Evolutionary conservation across 2,113 vertebrate species (phyloP), one percentile per base, ranked within the genome.

Genomic region (Phaethornis superciliosus): DNA sequence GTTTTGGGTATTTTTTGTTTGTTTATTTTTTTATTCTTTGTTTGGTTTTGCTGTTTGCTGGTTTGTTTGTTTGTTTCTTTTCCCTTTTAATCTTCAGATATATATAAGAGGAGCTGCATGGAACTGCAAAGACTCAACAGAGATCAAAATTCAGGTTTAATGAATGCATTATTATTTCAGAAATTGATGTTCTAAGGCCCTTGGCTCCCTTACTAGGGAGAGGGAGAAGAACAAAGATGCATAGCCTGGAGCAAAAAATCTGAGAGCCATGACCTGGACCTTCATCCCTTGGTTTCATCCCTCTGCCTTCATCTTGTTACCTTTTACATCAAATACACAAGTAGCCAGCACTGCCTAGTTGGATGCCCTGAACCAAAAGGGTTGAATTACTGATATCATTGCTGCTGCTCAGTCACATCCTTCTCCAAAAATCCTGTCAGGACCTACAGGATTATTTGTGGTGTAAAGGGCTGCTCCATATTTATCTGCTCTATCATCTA

Each of bases 111-210:
- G 65, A 85, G 26, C 30, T 67, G 21, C 82, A 6, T 0, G 24
- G 47, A 67, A 32, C 79, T 85, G 71, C 58, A 55, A 90, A 46
- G n/a, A 44, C 33, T 30, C 56, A 76, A 10, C 23, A 55, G 28
- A 82, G 37, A 74, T 42, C 18, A 67, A 42, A 84, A 67, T 35
- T 60, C 30, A 27, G 3, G 10, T 46, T 37, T 58, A 46, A 28
- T 3, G 4, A 15, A 4, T 5, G 6, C 18, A 20, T 23, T 47
- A 2, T 16, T 33, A 9, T 2, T 8, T 42, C 30, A 69, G 35
- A 20, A 82, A 37, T 80, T 69, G 0, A 0, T 12, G 3, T 26
- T 88, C 67, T 28, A 51, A 47, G n/a, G 51, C 16, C 14, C 85
- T 59, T 59, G 32, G 0, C 8, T 60, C 4, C 15, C 6, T 44